Evolutionary conservation across 2,888 invertebrate species (phyloP), one percentile per base, ranked within the genome.

Genomic region (Agriotes lineatus): DNA sequence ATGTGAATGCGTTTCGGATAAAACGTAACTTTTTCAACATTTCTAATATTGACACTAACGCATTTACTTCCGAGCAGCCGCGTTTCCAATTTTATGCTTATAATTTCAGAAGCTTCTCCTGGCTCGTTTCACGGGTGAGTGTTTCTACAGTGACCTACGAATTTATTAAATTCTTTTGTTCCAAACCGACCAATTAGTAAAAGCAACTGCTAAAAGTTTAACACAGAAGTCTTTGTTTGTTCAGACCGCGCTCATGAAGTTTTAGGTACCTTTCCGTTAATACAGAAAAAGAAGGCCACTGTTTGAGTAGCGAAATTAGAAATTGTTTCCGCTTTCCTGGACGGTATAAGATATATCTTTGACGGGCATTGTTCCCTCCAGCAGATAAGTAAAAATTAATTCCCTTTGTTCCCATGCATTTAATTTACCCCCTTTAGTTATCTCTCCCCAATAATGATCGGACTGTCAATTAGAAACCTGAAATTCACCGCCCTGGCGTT

Each of bases 281-380:
- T 12, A 1, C 3, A 22, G 22, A 22, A 25, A 25, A 25, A 25
- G 25, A 7, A 25, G 25, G 25, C n/a, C 20, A 10, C 33, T 52
- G 18, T 52, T 52, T 33, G 10, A 35, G n/a, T 33, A 52, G 33
- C 35, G 30, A 33, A 52, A 52, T 52, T 52, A 52, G 33, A 52
- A 52, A 35, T 52, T 52, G 30, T 30, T 52, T 48, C 52, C 10
- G 52, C 33, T 10, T 30, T 52, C 33, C 52, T 52, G 52, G 5
- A 52, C 9, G 25, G 25, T 22, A 22, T 48, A 10, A 22, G 48
- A 19, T 12, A 25, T 48, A 22, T 48, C n/a, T 22, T 12, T 12
- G 10, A 48, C 12, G 48, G n/a, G 10, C 25, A 18, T 22, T 25
- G 18, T 48, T 48, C 20, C 25, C 22, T 25, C 20, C 1, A 39